phyloP scores from a whole-genome alignment of 2,797 vertebrate genomes.

The Thaleichthys pacificus region DNA sequence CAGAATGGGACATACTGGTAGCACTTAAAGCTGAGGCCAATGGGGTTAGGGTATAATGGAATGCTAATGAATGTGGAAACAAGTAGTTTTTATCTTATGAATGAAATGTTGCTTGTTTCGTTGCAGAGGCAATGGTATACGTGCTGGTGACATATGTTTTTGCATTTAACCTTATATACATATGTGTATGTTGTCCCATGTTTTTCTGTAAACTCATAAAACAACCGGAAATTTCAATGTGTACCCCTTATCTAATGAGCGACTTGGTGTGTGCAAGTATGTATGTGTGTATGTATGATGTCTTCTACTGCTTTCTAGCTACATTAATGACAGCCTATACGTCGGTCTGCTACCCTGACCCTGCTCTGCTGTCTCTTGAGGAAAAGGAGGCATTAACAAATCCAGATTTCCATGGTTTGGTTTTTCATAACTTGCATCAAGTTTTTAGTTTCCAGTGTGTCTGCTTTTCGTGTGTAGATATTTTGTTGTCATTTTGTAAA shows the following conservation, averaged over 20 bases:
- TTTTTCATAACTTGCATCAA: conserved; percentile 99
- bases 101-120: conserved; percentile 64
- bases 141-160: conserved; percentile 65
- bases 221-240: conserved; percentile 9
- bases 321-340: conserved; percentile 40
- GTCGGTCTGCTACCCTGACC: conserved; percentile 23
- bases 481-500: conserved; percentile 93
- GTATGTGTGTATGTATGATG: conserved; percentile 63
- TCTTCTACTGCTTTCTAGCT: conserved; percentile 48
- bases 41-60: conserved; percentile 8
- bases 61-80: conserved; percentile 63
- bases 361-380: conserved; percentile 24
- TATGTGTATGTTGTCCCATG: conserved; percentile 51
- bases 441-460: conserved; percentile 86
- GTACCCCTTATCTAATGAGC: conserved; percentile 38
- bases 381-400: conserved; percentile 48
- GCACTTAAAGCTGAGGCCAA: conserved; percentile 39
- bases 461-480: conserved; percentile 84
- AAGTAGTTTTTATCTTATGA: conserved; percentile 50
- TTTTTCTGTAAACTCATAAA: conserved; percentile 36
- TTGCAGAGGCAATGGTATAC: conserved; percentile 51
- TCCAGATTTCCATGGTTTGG: conserved; percentile 84
- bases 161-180: conserved; percentile 64
- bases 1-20: conserved; percentile 38
- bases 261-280: conserved; percentile 34